Base-by-base conservation (phyloP, 2,888 invertebrate genomes). In the Eulithis testata region DNA sequence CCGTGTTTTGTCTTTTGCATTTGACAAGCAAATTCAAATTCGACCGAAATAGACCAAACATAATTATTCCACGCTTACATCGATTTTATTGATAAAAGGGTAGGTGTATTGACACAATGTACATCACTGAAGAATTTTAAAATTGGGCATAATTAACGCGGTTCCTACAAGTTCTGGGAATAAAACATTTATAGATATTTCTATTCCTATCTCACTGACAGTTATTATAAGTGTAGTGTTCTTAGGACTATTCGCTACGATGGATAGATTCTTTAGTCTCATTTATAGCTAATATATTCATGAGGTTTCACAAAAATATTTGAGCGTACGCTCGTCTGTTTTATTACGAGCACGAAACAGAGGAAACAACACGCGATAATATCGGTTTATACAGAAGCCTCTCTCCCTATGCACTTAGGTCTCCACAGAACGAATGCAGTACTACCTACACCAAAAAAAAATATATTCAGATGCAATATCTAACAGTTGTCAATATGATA, bases 201-300 rank as follows among this genome's bases (percentile, higher is more conserved):
- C 8, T 14, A 21, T 47, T 47, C 1, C 9, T 14, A 47, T 21
- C 14, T 47, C 49, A 43, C 44, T 36, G 56, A 68, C 21, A 21
- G 21, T 64, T 57, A 58, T 49, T 66, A 63, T 63, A 63, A 67
- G 63, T 65, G 63, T 65, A 69, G 68, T 57, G 56, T 21, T 4
- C 40, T 2, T 63, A 67, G 61, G 65, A 73, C 72, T 76, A 82
- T 75, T 86, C 80, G 80, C 65, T 66, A 63, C 51, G 65, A 68
- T 83, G 85, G 88, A 90, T 91, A 90, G 87, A 89, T 91, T 90
- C 84, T 88, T 90, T 89, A 91, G 87, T 90, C 91, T 90, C 90
- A 90, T 91, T 93, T 92, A 92, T 91, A 86, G 91, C 91, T 93
- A 93, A 93, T 91, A 91, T 93, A 93, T 93, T 93, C 93, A 93